Conservation (phyloP, 2,797 vertebrate species). For the Myotis myotis region DNA sequence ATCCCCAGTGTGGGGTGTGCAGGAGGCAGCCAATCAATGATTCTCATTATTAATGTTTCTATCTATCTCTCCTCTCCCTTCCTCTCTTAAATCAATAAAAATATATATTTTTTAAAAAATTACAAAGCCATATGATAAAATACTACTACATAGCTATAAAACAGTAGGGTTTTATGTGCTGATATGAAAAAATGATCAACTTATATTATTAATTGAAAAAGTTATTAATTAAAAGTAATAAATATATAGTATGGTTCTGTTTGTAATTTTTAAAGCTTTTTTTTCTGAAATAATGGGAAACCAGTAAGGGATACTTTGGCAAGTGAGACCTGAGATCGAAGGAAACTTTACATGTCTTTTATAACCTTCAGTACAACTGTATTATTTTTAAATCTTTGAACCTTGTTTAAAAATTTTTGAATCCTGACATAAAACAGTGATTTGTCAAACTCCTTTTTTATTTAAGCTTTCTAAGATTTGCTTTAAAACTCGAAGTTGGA, state of each 20-base stretch:
- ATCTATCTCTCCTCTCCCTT: no score
- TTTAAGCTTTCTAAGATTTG: conserved; percentile 24
- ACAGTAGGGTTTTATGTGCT: neutral
- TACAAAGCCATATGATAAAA: neutral
- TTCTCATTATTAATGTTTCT: no score
- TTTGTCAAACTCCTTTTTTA: neutral
- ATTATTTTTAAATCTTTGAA: conserved; percentile 35
- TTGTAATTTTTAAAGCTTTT: neutral
- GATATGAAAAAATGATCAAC: neutral
- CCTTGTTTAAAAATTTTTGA: neutral
- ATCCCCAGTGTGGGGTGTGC: no score
- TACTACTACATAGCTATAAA: neutral
- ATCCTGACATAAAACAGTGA: conserved; percentile 22
- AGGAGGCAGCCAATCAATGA: no score
- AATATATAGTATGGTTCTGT: neutral
- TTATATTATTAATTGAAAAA: neutral
- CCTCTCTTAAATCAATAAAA: neutral
- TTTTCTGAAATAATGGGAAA: neutral
- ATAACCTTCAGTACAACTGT: neutral
- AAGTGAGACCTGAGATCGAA: neutral
- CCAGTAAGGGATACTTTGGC: neutral
- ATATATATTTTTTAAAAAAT: neutral
- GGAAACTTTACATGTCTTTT: neutral
- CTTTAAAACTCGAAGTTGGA: conserved; percentile 38
- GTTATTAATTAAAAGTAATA: neutral